These are phyloP conservation scores for Popillia japonica DNA, from an alignment of 1,140 invertebrate genomes.

Conservation along the genomic window DNA sequence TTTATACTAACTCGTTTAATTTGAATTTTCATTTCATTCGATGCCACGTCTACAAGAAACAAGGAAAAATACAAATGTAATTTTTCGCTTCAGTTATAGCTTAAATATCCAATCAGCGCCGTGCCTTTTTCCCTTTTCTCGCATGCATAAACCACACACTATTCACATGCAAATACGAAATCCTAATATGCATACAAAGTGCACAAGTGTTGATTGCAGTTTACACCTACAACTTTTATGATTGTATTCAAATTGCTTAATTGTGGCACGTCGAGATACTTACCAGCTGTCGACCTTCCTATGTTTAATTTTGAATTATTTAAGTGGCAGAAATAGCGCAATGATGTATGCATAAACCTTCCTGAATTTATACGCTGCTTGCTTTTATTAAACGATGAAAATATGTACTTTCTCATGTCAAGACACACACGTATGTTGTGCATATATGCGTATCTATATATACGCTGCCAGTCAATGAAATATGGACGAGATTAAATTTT, in stretches of 20 bases:
- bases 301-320: constrained; percentile 23
- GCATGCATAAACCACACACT: constrained; percentile 23
- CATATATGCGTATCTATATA: too few species aligned
- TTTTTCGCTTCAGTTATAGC: background rate
- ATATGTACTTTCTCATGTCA: too few species aligned
- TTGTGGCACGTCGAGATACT: constrained; percentile 15
- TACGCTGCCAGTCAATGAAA: background rate
- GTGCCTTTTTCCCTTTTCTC: constrained; percentile 7
- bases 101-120: constrained; percentile 27
- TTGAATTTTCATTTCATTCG: background rate
- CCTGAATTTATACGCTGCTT: background rate
- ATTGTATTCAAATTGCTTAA: constrained; percentile 33
- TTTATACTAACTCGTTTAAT: background rate
- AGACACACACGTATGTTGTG: background rate
- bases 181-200: constrained; percentile 32
- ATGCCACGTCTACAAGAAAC: background rate
- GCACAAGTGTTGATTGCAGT: constrained; percentile 29
- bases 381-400: background rate
- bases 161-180: constrained; percentile 26
- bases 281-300: background rate
- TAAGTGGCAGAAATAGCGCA: constrained; percentile 6
- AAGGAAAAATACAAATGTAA: background rate
- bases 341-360: background rate
- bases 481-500: too few species aligned
- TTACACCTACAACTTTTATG: constrained; percentile 32